Conservation (phyloP, 2,797 vertebrate species). For the Pelochelys cantorii region DNA sequence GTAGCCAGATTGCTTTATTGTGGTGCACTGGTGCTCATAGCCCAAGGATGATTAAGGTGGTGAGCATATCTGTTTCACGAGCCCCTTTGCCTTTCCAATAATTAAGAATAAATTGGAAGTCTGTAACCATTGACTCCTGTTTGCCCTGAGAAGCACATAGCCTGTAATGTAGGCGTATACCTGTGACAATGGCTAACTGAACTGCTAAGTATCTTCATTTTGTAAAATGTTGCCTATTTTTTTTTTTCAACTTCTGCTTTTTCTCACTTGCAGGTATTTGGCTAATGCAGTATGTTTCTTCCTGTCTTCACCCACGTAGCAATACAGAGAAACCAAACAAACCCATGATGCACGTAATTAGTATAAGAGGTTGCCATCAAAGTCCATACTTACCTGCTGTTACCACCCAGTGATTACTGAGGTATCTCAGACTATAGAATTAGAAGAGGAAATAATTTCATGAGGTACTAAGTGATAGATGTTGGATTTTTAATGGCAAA, state of each 20-base stretch:
- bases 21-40: fast-evolving
- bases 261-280: background rate
- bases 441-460: background rate
- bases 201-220: background rate
- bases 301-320: background rate
- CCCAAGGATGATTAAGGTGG: fast-evolving
- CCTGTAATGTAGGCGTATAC: background rate
- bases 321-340: background rate
- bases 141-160: background rate
- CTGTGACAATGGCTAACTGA: too few species aligned
- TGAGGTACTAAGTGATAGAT: background rate
- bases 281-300: background rate
- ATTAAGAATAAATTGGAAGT: background rate
- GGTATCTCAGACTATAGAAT: too few species aligned
- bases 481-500: background rate
- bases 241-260: background rate
- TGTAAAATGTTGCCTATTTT: background rate
- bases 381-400: background rate
- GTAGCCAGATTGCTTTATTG: background rate
- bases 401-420: background rate
- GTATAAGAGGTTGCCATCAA: too few species aligned
- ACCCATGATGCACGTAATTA: background rate
- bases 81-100: background rate
- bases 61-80: background rate
- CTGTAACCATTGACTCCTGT: background rate